Base-by-base conservation (phyloP, 1,140 invertebrate genomes). In the Trichonephila inaurata region DNA sequence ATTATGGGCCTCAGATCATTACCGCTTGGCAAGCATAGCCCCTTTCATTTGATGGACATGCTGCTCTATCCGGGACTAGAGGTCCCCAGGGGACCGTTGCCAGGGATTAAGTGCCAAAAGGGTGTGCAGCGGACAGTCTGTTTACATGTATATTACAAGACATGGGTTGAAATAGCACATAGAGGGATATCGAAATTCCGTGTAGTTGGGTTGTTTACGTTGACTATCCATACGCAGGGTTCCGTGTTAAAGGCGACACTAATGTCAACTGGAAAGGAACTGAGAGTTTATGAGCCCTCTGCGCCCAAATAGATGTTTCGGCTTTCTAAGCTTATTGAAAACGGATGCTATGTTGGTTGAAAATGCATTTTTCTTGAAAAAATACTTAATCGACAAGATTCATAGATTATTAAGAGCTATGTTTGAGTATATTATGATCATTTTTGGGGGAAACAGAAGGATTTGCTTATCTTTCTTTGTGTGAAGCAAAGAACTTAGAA, bases 151-250 rank as follows among this genome's bases (percentile, higher is more conserved):
- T 93, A 93, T 88, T 93, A 89, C 92, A 93, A 60, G 92, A 89
- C 69, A 88, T 89, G 28, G 66, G 12, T 66, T 93, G 92, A 93
- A 88, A 88, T 89, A 93, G 92, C 86, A 64, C 92, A 89, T 93
- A 44, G 51, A 77, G 51, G 92, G 92, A 93, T 93, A 93, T 93
- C 92, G 92, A 93, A 93, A 93, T 93, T 93, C 92, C 92, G 85
- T 93, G 92, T 93, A 93, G 85, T 88, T 93, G 66, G 66, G 92
- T 93, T 93, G 92, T 93, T 93, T 93, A 93, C 92, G 92, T 64
- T 88, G 92, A 87, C 85, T 89, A 66, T 69, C 83, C 58, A 62
- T 81, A 62, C 85, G 92, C 28, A 58, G 85, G 85, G 58, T 62
- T 58, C 64, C 51, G 28, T 92, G 64, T 89, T 93, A 81, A 93